These are phyloP conservation scores for Drosophila chauvacae DNA, from an alignment of 1,140 invertebrate species.

Conservation along the genomic window DNA sequence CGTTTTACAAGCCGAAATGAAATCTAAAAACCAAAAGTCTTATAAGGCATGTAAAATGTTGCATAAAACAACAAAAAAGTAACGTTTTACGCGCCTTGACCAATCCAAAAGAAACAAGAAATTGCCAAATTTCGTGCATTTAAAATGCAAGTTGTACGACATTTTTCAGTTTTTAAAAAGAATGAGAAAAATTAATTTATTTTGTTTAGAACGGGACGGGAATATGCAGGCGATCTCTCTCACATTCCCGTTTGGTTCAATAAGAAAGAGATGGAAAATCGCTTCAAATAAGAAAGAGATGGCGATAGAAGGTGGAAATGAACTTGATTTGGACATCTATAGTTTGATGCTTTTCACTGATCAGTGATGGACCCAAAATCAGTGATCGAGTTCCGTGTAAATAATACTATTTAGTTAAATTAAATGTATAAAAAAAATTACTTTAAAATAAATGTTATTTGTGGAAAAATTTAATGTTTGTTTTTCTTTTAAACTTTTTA, in stretches of 20 bases:
- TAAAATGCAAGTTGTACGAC: constrained; percentile 34
- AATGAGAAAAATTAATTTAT: neutral
- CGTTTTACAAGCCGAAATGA: constrained; percentile 56
- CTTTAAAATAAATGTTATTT: neutral
- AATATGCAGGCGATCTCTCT: constrained; percentile 17
- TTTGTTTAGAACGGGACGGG: constrained; percentile 23
- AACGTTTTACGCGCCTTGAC: constrained; percentile 75
- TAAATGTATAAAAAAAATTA: neutral
- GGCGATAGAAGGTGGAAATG: neutral
- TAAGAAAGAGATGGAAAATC: constrained; percentile 17
- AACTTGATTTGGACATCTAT: neutral
- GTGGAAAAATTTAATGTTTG: too few relatives aligned
- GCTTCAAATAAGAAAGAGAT: constrained; percentile 9
- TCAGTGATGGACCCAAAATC: neutral
- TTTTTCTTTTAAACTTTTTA: neutral
- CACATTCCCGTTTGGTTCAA: constrained; percentile 2
- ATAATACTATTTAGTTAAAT: neutral
- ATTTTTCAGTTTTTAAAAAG: neutral
- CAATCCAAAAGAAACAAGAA: constrained; percentile 11
- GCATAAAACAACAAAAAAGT: constrained; percentile 35
- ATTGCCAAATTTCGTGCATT: constrained; percentile 22
- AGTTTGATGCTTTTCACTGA: neutral
- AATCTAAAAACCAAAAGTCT: neutral
- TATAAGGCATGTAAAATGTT: constrained; percentile 69
- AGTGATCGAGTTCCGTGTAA: neutral